Evolutionary conservation across 2,797 vertebrate genomes (phyloP).

Genomic region (Echeneis naucrates): DNA sequence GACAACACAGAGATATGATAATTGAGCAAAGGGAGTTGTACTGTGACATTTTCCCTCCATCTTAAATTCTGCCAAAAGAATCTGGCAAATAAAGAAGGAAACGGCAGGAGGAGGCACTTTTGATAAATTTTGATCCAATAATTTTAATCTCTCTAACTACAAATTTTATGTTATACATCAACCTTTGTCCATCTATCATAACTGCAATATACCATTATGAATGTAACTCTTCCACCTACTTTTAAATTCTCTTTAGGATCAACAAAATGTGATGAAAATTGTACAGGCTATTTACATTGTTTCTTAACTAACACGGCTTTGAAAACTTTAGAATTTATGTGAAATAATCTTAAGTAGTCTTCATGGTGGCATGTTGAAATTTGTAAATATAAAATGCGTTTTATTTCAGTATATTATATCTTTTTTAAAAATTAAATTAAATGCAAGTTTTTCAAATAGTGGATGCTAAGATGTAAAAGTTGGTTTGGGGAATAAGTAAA

Average conservation of each 20-base stretch:
- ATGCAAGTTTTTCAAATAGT: slow-evolving; percentile 12
- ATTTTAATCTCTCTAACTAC: slow-evolving; percentile 6
- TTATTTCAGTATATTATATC: not conserved
- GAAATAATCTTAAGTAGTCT: slow-evolving; percentile 5
- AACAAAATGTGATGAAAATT: slow-evolving; percentile 12
- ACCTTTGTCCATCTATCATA: slow-evolving; percentile 21
- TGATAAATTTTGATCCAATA: slow-evolving; percentile 25
- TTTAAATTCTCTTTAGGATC: slow-evolving; percentile 23
- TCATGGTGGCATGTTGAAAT: slow-evolving; percentile 1
- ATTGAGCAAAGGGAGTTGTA: slow-evolving; percentile 19
- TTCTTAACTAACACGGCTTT: slow-evolving; percentile 14
- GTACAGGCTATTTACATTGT: slow-evolving; percentile 2
- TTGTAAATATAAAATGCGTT: slow-evolving; percentile 54
- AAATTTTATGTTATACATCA: slow-evolving; percentile 12
- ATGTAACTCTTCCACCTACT: slow-evolving; percentile 9
- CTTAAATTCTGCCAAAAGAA: slow-evolving; percentile 7
- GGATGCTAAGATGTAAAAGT: not conserved
- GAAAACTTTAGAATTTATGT: slow-evolving; percentile 11
- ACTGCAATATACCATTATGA: slow-evolving; percentile 4
- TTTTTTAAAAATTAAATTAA: slow-evolving; percentile 24
- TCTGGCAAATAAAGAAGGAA: not conserved
- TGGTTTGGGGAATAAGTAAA: not conserved
- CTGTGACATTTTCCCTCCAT: not conserved
- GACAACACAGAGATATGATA: slow-evolving; percentile 34
- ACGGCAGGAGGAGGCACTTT: slow-evolving; percentile 5